Percentiles rank a stretch among this genome's conserved stretches.
Conservation (phyloP, 2,113 vertebrate species). For the Hemicordylus capensis region DNA sequence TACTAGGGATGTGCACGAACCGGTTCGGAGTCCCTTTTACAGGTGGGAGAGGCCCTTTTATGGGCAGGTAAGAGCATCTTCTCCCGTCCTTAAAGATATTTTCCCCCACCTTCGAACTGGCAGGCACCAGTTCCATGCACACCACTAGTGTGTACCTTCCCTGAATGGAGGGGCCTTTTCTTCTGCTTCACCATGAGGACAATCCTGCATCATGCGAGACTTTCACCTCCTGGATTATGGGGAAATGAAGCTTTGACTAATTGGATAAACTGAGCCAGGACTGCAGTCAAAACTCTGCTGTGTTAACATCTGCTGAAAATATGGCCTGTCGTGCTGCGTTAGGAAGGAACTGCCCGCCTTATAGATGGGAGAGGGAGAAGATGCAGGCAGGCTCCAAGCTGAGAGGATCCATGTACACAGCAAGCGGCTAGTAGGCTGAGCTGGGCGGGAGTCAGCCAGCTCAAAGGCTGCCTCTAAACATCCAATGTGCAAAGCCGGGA, state of each 20-base stretch:
- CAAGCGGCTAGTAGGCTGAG: background rate
- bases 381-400: background rate
- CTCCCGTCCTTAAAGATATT: too few relatives aligned
- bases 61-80: too few relatives aligned
- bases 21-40: too few relatives aligned
- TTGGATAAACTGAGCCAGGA: background rate
- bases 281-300: background rate
- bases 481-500: background rate
- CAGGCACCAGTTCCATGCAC: too few relatives aligned
- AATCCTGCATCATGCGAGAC: background rate
- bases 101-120: too few relatives aligned
- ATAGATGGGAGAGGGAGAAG: background rate
- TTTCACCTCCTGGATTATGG: background rate
- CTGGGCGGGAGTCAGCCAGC: background rate
- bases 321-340: background rate
- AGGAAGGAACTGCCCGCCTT: background rate
- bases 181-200: background rate
- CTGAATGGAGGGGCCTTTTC: background rate
- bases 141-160: too few relatives aligned
- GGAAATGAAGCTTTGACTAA: background rate
- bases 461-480: background rate
- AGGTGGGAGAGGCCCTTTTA: too few relatives aligned
- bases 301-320: slow-evolving; percentile 10
- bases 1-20: too few relatives aligned
- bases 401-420: background rate